A percentile compares a stretch with the other conserved stretches of the same genome.
Evolutionary conservation across 1,140 invertebrate species (phyloP).

Genomic region (Drosophila equinoxialis): DNA sequence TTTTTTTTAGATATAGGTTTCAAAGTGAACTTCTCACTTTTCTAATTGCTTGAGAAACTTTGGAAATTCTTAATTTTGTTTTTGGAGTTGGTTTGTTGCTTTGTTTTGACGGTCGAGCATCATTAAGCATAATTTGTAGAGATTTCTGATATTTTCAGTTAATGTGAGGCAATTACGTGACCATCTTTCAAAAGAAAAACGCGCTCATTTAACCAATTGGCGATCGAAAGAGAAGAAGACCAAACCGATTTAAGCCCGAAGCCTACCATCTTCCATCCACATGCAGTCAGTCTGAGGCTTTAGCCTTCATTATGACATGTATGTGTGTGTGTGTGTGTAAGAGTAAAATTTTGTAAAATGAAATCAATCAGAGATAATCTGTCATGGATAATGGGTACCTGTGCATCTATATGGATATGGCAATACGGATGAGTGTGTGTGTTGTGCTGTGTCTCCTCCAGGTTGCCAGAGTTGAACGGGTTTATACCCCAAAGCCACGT

Average conservation of each 20-base stretch:
- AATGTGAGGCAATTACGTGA: conserved; percentile 74
- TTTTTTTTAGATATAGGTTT: conserved; percentile 24
- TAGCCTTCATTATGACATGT: conserved; percentile 63
- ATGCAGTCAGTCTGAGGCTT: conserved; percentile 36
- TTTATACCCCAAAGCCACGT: background rate
- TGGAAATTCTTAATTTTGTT: conserved; percentile 35
- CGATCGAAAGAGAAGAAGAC: conserved; percentile 59
- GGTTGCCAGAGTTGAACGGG: conserved; percentile 14
- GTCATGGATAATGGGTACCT: conserved; percentile 77
- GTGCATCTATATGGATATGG: background rate
- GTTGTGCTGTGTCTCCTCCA: conserved; percentile 21
- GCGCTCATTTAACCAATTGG: conserved; percentile 69
- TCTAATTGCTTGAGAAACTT: conserved; percentile 25
- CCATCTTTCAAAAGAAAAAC: conserved; percentile 55
- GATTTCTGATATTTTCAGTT: conserved; percentile 69
- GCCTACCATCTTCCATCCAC: conserved; percentile 41
- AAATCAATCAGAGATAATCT: conserved; percentile 81
- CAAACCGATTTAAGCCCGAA: conserved; percentile 61
- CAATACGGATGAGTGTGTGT: conserved; percentile 18
- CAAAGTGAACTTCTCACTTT: conserved; percentile 37
- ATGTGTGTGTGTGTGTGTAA: conserved; percentile 44
- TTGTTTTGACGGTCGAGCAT: conserved; percentile 44
- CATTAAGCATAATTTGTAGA: conserved; percentile 78
- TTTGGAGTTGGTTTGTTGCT: background rate
- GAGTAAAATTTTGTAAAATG: conserved; percentile 48